Percentiles rank a stretch among this genome's conserved stretches.
Evolutionary conservation across 2,113 vertebrate genomes (phyloP).

Genomic region (Pandion haliaetus): DNA sequence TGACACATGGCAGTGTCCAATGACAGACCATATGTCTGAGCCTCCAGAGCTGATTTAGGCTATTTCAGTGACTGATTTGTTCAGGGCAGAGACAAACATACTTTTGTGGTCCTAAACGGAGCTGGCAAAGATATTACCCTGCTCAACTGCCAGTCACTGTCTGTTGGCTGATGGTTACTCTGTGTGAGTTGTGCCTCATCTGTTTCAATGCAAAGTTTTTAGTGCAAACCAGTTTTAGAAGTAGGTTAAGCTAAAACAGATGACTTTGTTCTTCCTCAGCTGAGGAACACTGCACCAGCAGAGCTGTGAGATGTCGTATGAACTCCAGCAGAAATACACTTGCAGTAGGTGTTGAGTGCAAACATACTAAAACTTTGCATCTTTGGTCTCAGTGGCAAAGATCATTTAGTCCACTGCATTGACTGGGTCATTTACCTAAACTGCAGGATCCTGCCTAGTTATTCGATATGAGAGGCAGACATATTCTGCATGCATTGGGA

Average conservation of each 20-base stretch:
- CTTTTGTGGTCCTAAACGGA: background rate
- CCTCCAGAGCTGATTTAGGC: background rate
- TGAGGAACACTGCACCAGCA: background rate
- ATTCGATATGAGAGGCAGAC: background rate
- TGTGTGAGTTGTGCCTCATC: background rate
- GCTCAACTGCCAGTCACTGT: background rate
- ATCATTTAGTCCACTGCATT: background rate
- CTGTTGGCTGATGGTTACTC: background rate
- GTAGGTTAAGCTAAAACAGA: background rate
- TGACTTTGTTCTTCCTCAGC: background rate
- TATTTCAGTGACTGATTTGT: background rate
- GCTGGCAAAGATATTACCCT: background rate
- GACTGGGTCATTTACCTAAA: background rate
- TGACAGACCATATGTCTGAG: background rate
- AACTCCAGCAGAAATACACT: background rate
- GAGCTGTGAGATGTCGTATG: background rate
- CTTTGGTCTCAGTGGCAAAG: background rate
- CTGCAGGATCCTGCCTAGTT: background rate
- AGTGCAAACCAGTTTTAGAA: background rate
- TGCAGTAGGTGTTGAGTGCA: background rate
- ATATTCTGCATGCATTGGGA: background rate
- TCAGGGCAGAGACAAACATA: background rate
- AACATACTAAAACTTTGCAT: background rate
- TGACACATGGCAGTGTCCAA: background rate
- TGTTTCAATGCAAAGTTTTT: background rate